Base-by-base conservation (phyloP, 1,140 invertebrate species). In the Dendrolimus kikuchii region DNA sequence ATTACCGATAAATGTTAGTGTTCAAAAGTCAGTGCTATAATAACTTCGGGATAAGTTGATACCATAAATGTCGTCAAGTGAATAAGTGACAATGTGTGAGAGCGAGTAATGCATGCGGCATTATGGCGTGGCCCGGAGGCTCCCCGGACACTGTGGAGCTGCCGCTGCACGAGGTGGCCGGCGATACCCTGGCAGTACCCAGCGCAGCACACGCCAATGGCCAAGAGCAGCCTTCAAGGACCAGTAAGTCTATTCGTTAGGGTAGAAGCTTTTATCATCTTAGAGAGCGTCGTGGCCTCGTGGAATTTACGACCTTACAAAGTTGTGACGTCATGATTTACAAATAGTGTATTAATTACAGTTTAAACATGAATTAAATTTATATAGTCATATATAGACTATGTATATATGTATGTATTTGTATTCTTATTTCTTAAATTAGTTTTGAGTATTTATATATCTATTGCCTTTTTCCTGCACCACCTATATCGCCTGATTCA, bases 81-180 rank as follows among this genome's bases (percentile, higher is more conserved):
- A 23, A 23, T 23, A 23, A 23, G 55, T 55, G 40, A 47, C n/a
- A 38, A 43, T 52, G 42, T 57, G 62, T 39, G 58, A 51, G 66
- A 53, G 57, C 41, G 42, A 8, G 38, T 10, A 45, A 10, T 46
- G 46, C 43, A 40, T 5, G 38, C 7, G 23, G 4, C 9, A 43
- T 10, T 5, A 84, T 84, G 81, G 81, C 81, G 62, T 84, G 81
- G 81, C 81, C 81, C 10, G 80, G 74, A 10, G 77, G 77, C 46
- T 71, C 50, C 23, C 50, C 74, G 51, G 80, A 74, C 36, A 64
- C 69, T 5, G 77, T 80, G 57, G 78, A 84, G 51, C 65, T 84
- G 53, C 68, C 75, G 39, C 54, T 77, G 54, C 78, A 73, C 40
- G 60, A 66, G 48, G 61, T 71, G 10, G 57, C 54, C 40, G 64